Conservation (phyloP, 2,113 vertebrate genomes). For the Neomonachus schauinslandi region DNA sequence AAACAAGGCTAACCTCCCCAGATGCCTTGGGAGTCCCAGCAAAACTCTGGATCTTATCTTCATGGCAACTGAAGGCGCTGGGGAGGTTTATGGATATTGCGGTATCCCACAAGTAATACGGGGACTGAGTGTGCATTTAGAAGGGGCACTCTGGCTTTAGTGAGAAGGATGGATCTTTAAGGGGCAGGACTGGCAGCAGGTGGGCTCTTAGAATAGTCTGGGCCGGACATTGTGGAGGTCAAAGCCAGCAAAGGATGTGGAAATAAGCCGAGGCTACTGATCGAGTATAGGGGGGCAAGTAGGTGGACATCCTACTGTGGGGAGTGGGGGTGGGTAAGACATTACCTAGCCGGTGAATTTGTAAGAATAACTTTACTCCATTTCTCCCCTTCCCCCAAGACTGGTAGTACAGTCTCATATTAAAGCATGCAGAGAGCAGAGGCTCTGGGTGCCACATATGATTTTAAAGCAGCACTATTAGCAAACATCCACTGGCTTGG, state of each 20-base stretch:
- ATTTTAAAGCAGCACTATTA: background rate
- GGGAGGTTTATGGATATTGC: background rate
- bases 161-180: background rate
- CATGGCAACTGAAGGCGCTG: background rate
- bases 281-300: too few species aligned
- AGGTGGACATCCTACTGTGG: too few species aligned
- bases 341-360: background rate
- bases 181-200: background rate
- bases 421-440: background rate
- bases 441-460: background rate
- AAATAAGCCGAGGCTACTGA: background rate
- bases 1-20: accelerated
- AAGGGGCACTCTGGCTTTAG: background rate
- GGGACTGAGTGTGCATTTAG: accelerated
- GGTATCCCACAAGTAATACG: accelerated
- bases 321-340: background rate
- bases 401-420: background rate
- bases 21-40: background rate
- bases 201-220: background rate
- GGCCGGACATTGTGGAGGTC: background rate
- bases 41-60: background rate
- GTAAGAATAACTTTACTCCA: background rate
- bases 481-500: background rate
- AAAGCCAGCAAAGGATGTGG: background rate
- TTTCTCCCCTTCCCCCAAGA: background rate